phyloP scores from a whole-genome alignment of 2,113 vertebrate species.

The Hemiprocne comata region DNA sequence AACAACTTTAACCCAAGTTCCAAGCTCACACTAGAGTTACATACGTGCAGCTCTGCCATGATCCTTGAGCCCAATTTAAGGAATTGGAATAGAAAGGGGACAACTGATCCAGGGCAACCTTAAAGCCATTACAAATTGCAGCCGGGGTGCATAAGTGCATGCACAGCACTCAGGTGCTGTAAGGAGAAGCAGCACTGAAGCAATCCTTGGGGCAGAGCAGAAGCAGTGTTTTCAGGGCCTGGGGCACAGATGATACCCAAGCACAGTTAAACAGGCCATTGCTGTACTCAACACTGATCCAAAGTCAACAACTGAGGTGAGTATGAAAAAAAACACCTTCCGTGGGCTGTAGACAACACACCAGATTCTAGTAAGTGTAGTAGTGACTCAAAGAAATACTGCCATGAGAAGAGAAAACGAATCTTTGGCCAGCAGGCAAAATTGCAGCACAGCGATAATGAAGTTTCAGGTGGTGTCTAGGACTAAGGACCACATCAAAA shows the following conservation, averaged over 20 bases:
- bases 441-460: background rate
- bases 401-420: background rate
- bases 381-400: background rate
- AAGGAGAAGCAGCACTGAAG: background rate
- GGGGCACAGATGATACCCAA: background rate
- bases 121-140: background rate
- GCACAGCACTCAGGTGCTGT: background rate
- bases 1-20: slow-evolving; percentile 83
- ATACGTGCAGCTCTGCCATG: background rate
- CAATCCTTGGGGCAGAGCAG: background rate
- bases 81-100: background rate
- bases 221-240: background rate
- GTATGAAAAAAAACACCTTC: background rate
- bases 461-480: background rate
- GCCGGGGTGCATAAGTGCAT: background rate
- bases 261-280: background rate
- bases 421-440: background rate
- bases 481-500: slow-evolving; percentile 34
- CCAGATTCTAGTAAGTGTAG: background rate
- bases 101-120: background rate
- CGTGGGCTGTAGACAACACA: background rate
- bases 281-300: background rate
- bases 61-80: background rate
- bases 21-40: slow-evolving; percentile 8
- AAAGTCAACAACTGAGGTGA: background rate